Percentiles rank a stretch among this genome's conserved stretches.
Conservation (phyloP, 2,113 vertebrate species). For the Fukomys damarensis region DNA sequence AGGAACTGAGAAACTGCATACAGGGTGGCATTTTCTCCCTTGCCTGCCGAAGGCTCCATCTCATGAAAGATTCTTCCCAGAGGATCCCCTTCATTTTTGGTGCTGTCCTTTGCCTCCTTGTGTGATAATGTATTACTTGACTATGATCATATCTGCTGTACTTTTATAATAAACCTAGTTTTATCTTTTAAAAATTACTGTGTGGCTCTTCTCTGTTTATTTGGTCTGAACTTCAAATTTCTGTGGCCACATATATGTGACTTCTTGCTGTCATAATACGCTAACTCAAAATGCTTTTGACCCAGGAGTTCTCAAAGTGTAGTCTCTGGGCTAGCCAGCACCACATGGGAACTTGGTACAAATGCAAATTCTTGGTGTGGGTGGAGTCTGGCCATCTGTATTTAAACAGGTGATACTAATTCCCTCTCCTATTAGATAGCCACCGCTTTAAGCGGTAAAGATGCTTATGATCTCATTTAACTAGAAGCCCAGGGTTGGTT, state of each 20-base stretch:
- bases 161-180: neutral
- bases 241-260: neutral
- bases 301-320: neutral
- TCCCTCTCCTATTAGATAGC: neutral
- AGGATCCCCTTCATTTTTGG: neutral
- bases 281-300: neutral
- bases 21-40: neutral
- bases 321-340: neutral
- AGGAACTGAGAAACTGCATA: neutral
- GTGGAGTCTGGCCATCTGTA: neutral
- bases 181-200: neutral
- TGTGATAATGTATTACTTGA: neutral
- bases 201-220: neutral
- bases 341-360: neutral
- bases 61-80: neutral
- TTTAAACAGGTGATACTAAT: neutral
- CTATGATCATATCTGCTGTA: neutral
- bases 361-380: neutral
- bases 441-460: neutral
- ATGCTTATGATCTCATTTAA: neutral
- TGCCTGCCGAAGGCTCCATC: neutral
- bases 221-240: neutral
- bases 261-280: neutral
- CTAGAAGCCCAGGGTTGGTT: neutral
- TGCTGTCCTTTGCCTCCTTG: neutral